These are phyloP conservation scores for Rhynchophorus ferrugineus DNA, from an alignment of 1,140 invertebrate genomes.

Conservation along the genomic window DNA sequence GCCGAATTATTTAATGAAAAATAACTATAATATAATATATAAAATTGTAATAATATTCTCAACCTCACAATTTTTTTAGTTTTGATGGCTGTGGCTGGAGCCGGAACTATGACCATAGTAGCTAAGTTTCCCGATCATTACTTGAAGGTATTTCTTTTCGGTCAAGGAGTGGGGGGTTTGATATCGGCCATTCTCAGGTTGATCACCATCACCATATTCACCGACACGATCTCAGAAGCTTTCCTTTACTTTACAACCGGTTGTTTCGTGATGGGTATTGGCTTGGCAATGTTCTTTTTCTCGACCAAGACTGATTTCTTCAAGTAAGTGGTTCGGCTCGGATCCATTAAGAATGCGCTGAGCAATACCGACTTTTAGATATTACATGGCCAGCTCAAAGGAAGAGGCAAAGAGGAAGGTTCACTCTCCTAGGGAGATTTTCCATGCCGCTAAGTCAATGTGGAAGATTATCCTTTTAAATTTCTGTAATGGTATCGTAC, in stretches of 20 bases:
- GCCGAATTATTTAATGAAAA: too few relatives aligned
- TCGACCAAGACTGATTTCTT: background rate
- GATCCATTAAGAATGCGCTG: too few relatives aligned
- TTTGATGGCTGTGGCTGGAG: background rate
- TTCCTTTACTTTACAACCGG: background rate
- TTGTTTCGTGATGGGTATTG: background rate
- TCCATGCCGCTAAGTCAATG: background rate
- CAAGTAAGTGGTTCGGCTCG: too few relatives aligned
- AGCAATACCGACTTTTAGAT: too few relatives aligned
- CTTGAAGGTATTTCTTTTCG: constrained; percentile 2
- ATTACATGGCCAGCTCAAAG: background rate
- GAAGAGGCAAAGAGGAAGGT: background rate
- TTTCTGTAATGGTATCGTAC: background rate
- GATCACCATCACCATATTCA: background rate
- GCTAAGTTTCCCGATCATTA: constrained; percentile 5
- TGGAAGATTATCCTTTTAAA: background rate
- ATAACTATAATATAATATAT: too few relatives aligned
- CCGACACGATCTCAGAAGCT: background rate
- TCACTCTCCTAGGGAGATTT: background rate
- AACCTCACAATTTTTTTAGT: background rate
- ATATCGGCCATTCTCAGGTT: constrained; percentile 3
- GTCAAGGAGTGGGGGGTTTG: background rate
- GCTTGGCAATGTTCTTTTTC: background rate
- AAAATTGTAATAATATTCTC: background rate
- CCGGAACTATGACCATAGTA: constrained; percentile 2